These are phyloP conservation scores for Mimachlamys varia DNA, from an alignment of 2,888 invertebrate species.

Conservation along the genomic window DNA sequence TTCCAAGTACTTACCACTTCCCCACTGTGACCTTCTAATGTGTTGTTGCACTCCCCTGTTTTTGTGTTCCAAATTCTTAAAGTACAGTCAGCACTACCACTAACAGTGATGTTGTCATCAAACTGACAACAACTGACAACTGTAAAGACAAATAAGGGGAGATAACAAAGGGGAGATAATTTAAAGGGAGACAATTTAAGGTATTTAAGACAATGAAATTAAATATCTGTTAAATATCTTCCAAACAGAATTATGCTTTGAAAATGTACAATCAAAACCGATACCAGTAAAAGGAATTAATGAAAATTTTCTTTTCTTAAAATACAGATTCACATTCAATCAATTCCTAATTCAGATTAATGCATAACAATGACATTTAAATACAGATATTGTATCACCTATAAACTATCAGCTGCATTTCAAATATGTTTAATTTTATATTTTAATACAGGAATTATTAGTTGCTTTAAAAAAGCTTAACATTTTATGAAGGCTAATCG, in stretches of 20 bases:
- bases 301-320: too few relatives aligned
- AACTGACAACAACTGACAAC: constrained; percentile 74
- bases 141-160: constrained; percentile 53
- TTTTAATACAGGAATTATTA: too few relatives aligned
- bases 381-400: too few relatives aligned
- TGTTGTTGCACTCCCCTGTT: constrained; percentile 66
- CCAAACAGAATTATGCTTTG: background rate
- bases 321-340: too few relatives aligned
- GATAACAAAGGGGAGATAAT: background rate
- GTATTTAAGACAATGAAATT: background rate
- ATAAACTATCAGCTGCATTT: too few relatives aligned
- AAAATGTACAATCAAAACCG: background rate
- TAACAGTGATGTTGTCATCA: constrained; percentile 69
- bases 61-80: constrained; percentile 69
- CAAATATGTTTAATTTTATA: too few relatives aligned
- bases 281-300: background rate
- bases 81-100: constrained; percentile 75
- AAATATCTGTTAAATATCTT: too few relatives aligned
- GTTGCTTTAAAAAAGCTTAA: too few relatives aligned
- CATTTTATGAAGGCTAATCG: too few relatives aligned
- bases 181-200: background rate
- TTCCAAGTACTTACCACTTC: constrained; percentile 71
- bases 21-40: constrained; percentile 69
- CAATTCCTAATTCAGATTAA: too few relatives aligned
- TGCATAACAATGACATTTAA: too few relatives aligned